These are phyloP conservation scores for Varanus salvator DNA, from an alignment of 2,113 vertebrate species.

Conservation along the genomic window DNA sequence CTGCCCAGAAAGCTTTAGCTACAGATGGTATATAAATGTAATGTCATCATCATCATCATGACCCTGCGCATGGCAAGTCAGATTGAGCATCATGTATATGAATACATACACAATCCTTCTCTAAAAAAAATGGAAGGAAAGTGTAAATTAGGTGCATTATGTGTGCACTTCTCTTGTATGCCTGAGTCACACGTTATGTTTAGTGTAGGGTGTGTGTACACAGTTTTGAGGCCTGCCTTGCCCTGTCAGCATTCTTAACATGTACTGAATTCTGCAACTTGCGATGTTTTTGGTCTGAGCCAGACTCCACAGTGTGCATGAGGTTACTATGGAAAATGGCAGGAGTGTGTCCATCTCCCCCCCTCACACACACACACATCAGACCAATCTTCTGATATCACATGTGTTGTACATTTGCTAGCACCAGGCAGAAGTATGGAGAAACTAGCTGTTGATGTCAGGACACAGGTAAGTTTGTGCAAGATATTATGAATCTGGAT, in stretches of 20 bases:
- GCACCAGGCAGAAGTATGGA: not conserved
- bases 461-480: not conserved
- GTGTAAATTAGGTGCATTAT: not conserved
- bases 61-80: not conserved
- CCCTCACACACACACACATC: not conserved
- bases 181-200: not conserved
- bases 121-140: not conserved
- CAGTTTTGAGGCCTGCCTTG: not conserved
- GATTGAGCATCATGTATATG: not conserved
- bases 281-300: not conserved
- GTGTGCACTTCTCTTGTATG: not conserved
- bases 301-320: not conserved
- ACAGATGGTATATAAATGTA: too few relatives aligned
- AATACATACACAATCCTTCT: not conserved
- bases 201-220: not conserved
- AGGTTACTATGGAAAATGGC: not conserved
- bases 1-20: too few relatives aligned
- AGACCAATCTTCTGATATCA: not conserved
- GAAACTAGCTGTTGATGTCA: not conserved
- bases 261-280: not conserved
- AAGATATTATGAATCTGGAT: not conserved
- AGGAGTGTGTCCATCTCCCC: not conserved
- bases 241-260: not conserved
- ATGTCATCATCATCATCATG: too few relatives aligned
- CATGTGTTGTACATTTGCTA: not conserved